Evolutionary conservation across 2,113 vertebrate species (phyloP), one percentile per base, ranked within the genome.

Genomic region (Malaclemys terrapin): DNA sequence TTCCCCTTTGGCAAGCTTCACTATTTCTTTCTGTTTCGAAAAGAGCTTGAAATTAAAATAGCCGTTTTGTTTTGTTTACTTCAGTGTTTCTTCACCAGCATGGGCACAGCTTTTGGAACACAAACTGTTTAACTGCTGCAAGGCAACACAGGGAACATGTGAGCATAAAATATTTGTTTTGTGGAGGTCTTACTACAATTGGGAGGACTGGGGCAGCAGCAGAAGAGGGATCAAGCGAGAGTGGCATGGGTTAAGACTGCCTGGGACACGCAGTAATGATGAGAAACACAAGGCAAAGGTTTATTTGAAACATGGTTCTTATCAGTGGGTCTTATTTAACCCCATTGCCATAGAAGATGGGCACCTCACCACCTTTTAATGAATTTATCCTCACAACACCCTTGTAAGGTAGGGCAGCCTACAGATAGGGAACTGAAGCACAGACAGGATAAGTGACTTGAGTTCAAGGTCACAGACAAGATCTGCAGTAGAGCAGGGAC

Each of bases 401-500:
- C 17, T 17, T 69, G 35, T n/a, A 19, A 35, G n/a, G 35, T 69
- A 69, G 17, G 31, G 35, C 35, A 69, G 8, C 2, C 17, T n/a
- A 69, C 35, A 69, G 17, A 17, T n/a, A 19, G 62, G 35, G 31
- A 50, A 53, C 12, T 50, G 5, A 89, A 94, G 80, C 78, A 86
- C 0, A 0, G 72, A n/a, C 62, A 84, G 62, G 17, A 29, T 8
- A 42, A 65, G 76, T 80, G 3, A 20, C 80, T 80, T 50, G 29
- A 0, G 20, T 54, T 8, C 27, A 12, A 13, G 42, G 20, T 9
- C 17, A 81, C 20, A 22, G 38, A 59, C 27, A 76, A 8, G 0
- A 0, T 75, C 84, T 94, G 47, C 7, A 69, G 16, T 19, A 54
- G 31, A 0, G 0, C 29, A 31, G 29, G 62, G 72, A 14, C 80